phyloP scores from a whole-genome alignment of 2,113 vertebrate species.

The Ochotona princeps region DNA sequence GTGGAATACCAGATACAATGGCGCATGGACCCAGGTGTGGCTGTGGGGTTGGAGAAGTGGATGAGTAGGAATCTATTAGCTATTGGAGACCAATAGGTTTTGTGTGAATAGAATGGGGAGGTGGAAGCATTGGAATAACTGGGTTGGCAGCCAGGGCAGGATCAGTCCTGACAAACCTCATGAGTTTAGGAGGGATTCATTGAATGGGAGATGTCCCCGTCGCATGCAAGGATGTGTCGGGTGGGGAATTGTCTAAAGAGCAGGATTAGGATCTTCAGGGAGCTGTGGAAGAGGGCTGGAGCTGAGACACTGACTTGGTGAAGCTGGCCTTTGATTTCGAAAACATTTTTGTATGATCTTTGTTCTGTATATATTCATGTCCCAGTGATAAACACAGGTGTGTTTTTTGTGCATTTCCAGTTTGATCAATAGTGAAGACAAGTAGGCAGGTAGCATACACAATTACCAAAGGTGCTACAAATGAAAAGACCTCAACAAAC shows the following conservation, averaged over 20 bases:
- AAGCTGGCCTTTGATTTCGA: conserved; percentile 10
- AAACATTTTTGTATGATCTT: background rate
- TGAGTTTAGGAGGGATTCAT: background rate
- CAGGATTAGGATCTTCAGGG: background rate
- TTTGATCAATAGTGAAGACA: background rate
- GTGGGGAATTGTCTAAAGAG: background rate
- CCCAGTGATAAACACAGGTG: background rate
- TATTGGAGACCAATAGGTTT: background rate
- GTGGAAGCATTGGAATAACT: background rate
- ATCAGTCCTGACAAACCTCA: background rate
- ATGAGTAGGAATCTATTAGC: background rate
- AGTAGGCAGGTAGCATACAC: background rate
- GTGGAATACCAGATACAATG: background rate
- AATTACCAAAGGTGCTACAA: background rate
- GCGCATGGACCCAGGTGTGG: background rate
- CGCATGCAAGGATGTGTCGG: background rate
- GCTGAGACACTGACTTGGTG: background rate
- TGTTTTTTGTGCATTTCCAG: background rate
- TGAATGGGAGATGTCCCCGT: background rate
- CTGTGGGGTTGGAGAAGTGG: background rate
- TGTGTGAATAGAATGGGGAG: background rate
- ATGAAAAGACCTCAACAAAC: conserved; percentile 2
- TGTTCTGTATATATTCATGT: background rate
- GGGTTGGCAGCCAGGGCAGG: background rate
- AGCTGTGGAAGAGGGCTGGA: background rate